Base-by-base conservation (phyloP, 1,140 invertebrate genomes). In the Drosophila busckii region DNA sequence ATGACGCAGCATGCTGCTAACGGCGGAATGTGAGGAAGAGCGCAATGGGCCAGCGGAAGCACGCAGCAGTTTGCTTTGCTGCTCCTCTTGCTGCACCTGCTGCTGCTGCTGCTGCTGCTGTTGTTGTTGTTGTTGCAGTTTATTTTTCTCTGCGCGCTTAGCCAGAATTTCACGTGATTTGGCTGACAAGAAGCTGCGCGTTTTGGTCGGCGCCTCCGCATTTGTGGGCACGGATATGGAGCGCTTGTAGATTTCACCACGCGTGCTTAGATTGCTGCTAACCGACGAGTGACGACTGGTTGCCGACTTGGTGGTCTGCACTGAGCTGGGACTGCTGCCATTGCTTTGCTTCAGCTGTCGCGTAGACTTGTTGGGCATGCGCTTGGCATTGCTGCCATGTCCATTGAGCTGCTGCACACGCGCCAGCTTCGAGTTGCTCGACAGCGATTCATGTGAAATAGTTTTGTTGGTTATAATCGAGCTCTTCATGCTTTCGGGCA, bases 401-500 rank as follows among this genome's bases (percentile, higher is more conserved):
- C 63, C 67, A 16, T 82, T 82, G 3, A 83, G 54, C 48, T 76
- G 70, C 54, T 80, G 75, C 9, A 82, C 56, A 2, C 60, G 49
- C 8, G 73, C 68, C 50, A 80, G 31, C 13, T 80, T 80, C 1
- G 60, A 50, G 49, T 35, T 69, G 50, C 68, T 53, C 16, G 75
- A 55, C 17, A 87, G 64, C 16, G 86, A 87, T 55, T 87, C 86
- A 23, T 86, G 76, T 37, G 86, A 87, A 60, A 86, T 75, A 45
- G 86, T 88, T 61, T 89, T 90, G 16, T 87, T 86, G 31, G 75
- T 82, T 0, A 69, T 64, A 1, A 85, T 76, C 7, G 88, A 78
- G 50, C 88, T 89, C 46, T 86, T 89, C 60, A 88, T 88, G 4
- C 87, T 80, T 20, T 90, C 90, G 4, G 88, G 84, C 9, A 90